phyloP scores from a whole-genome alignment of 2,888 invertebrate species.

The Thumatha senex region DNA sequence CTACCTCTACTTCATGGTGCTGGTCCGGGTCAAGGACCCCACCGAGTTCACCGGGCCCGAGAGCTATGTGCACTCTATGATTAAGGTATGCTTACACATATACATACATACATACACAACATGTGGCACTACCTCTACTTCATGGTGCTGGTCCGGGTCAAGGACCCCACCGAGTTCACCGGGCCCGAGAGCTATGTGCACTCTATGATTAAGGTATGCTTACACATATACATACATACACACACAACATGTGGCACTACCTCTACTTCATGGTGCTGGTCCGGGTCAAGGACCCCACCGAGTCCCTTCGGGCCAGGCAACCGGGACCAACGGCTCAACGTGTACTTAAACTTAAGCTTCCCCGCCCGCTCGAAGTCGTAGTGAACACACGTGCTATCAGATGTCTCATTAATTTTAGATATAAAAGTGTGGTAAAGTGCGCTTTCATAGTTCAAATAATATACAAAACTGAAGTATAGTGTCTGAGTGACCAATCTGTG shows the following conservation, averaged over 20 bases:
- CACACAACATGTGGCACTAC: slow-evolving; percentile 99
- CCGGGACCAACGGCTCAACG: no score
- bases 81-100: slow-evolving; percentile 82
- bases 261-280: slow-evolving; percentile 99
- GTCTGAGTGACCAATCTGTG: no score
- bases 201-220: slow-evolving; percentile 90
- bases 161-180: slow-evolving; percentile 98
- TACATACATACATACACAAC: slow-evolving; percentile 86
- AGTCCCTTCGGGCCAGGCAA: no score
- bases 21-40: slow-evolving; percentile 97
- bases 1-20: slow-evolving; percentile 98
- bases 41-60: slow-evolving; percentile 99
- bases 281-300: slow-evolving; percentile 97
- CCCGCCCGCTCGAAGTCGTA: no score
- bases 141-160: slow-evolving; percentile 97
- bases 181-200: slow-evolving; percentile 99
- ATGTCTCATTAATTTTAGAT: no score
- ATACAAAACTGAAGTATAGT: no score
- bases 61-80: slow-evolving; percentile 98
- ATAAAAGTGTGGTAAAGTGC: no score
- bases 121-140: slow-evolving; percentile 99
- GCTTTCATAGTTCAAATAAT: no score
- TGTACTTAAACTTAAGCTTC: no score
- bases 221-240: no score
- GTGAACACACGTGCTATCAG: no score